These are phyloP conservation scores for Zygogramma bicolorata DNA, from an alignment of 2,888 invertebrate species.

Conservation along the genomic window DNA sequence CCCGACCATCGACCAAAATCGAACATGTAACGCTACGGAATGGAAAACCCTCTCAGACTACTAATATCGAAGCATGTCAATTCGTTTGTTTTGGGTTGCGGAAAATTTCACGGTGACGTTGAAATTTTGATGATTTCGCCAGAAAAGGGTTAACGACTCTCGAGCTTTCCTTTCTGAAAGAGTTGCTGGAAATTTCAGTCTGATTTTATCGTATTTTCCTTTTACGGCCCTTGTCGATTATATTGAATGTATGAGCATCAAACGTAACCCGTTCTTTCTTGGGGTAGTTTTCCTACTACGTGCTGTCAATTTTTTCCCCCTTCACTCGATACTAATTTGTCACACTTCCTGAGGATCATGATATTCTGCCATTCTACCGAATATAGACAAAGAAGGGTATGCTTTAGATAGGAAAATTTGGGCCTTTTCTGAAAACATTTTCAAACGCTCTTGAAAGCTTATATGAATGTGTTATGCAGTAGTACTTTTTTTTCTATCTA, in stretches of 20 bases:
- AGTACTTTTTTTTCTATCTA: too few relatives aligned
- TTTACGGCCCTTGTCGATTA: background rate
- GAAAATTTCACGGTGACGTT: background rate
- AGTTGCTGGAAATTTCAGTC: background rate
- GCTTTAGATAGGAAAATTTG: too few relatives aligned
- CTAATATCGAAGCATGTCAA: conserved; percentile 40
- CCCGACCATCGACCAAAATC: conserved; percentile 55
- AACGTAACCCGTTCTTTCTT: too few relatives aligned
- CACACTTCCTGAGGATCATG: too few relatives aligned
- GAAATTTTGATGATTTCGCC: background rate
- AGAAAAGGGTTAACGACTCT: background rate
- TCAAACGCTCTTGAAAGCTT: too few relatives aligned
- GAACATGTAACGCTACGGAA: conserved; percentile 47
- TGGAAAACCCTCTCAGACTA: conserved; percentile 52
- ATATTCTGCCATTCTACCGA: too few relatives aligned
- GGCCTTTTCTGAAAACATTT: too few relatives aligned
- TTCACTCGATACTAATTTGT: too few relatives aligned
- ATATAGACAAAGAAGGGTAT: too few relatives aligned
- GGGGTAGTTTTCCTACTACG: too few relatives aligned
- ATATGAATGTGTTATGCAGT: too few relatives aligned
- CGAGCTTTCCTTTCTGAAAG: background rate
- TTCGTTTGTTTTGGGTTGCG: conserved; percentile 2
- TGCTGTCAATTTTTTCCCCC: too few relatives aligned
- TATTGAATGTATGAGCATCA: background rate
- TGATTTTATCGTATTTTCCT: background rate